These are phyloP conservation scores for Callinectes sapidus DNA, from an alignment of 2,888 invertebrate genomes.

Conservation along the genomic window DNA sequence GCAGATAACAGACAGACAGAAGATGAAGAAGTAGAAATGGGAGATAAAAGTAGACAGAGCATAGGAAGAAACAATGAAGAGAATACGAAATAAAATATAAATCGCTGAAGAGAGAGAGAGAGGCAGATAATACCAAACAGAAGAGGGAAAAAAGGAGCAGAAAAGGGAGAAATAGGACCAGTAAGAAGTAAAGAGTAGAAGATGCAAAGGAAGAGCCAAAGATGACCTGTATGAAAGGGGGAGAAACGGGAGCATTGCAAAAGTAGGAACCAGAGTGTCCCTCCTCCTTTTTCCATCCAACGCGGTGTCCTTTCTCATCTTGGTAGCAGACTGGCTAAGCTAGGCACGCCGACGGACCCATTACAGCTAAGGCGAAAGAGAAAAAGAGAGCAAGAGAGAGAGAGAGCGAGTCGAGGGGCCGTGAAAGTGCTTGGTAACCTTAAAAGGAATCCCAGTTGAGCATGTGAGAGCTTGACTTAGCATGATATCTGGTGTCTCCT, in stretches of 20 bases:
- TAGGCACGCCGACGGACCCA: neutral
- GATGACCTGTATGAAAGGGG: neutral
- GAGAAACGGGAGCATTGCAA: neutral
- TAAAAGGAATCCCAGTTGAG: neutral
- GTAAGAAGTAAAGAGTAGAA: too few species aligned
- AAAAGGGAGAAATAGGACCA: too few species aligned
- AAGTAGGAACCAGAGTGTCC: neutral
- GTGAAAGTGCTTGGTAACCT: neutral
- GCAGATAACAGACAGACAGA: too few species aligned
- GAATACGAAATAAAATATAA: too few species aligned
- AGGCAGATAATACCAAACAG: too few species aligned
- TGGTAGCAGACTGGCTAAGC: neutral
- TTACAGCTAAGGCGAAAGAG: neutral
- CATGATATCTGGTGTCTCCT: neutral
- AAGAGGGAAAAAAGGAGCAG: too few species aligned
- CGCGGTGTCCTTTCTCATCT: neutral
- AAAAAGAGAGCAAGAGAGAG: neutral
- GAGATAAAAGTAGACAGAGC: too few species aligned
- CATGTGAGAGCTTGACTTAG: conserved; percentile 22
- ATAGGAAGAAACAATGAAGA: too few species aligned
- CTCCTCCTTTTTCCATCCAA: neutral
- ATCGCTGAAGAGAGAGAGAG: too few species aligned
- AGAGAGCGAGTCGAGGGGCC: neutral
- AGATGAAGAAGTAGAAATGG: too few species aligned
- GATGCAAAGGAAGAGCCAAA: too few species aligned